Evolutionary conservation across 2,797 vertebrate genomes (phyloP), one percentile per base, ranked within the genome.

Genomic region (Phataginus tetradactyla): DNA sequence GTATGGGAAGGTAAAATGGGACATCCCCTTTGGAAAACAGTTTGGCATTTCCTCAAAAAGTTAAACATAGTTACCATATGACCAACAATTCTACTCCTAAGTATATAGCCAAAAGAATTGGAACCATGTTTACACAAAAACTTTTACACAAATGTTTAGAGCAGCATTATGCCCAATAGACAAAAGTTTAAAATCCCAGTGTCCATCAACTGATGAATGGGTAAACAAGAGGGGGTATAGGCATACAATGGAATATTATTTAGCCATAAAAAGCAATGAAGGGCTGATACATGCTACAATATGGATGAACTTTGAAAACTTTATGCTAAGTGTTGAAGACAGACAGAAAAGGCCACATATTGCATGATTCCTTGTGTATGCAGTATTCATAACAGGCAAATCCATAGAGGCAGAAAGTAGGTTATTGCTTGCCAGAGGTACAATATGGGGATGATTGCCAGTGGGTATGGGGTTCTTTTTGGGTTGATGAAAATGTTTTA

Each of bases 11-110:
- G 34, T 39, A 78, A 93, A 87, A 84, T 61, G 42, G 51, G 4
- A 6, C 55, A 87, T 57, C 63, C 72, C 20, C 55, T 86, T 80
- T 55, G 68, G 32, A 72, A 86, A n/a, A 57, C 27, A 88, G 34
- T 84, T 86, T 71, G 29, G 49, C 61, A 80, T 91, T 75, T 92
- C 72, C 66, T 91, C 59, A 85, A 61, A 75, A 95, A 39, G 78
- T 49, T 63, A 80, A 79, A 89, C 53, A 66, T 66, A 49, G 34
- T 63, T 87, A 71, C 57, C 29, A 17, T 71, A 64, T 64, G 53
- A 75, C 64, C 74, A 79, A 81, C 32, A 93, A 86, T 57, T 89
- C 75, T 64, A 42, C 53, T 69, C 61, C 37, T 69, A 71, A 11
- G 21, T 27, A 57, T 51, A 89, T 64, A 81, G 34, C 14, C 49